These are phyloP conservation scores for Tenebrio molitor DNA, from an alignment of 1,140 invertebrate genomes.

Conservation along the genomic window DNA sequence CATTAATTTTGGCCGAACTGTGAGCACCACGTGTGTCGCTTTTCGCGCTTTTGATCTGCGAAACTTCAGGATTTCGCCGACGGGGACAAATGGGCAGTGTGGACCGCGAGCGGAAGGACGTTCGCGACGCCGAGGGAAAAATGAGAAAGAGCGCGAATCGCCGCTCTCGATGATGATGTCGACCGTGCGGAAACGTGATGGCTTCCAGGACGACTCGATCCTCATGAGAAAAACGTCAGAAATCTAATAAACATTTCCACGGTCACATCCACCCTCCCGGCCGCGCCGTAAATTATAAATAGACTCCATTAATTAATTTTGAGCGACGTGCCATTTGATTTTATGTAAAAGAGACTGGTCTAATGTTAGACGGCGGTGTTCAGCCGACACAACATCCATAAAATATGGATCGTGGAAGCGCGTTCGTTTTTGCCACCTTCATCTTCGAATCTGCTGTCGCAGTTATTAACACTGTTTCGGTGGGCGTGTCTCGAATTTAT, in stretches of 20 bases:
- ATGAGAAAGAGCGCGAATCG: too few relatives aligned
- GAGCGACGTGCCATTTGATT: slow-evolving; percentile 22
- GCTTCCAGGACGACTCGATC: too few relatives aligned
- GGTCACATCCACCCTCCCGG: background rate
- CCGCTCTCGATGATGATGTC: too few relatives aligned
- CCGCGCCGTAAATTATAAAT: slow-evolving; percentile 11
- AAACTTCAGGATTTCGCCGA: too few relatives aligned
- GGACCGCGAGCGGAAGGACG: too few relatives aligned
- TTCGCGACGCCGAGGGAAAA: too few relatives aligned
- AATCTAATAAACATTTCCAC: background rate
- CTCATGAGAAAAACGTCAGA: background rate
- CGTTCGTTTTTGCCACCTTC: background rate
- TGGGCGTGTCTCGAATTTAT: background rate
- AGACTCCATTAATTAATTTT: slow-evolving; percentile 25
- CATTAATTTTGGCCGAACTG: too few relatives aligned
- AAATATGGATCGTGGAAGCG: background rate
- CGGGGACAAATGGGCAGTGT: too few relatives aligned
- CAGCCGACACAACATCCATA: slow-evolving; percentile 2
- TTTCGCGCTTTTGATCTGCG: too few relatives aligned
- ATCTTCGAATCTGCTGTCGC: background rate
- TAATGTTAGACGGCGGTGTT: background rate
- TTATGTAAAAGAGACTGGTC: slow-evolving; percentile 14
- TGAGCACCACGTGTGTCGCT: too few relatives aligned
- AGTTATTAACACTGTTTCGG: background rate
- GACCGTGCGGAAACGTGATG: too few relatives aligned